Evolutionary conservation across 2,888 invertebrate species (phyloP).

Genomic region (Drosophila niveifrons): DNA sequence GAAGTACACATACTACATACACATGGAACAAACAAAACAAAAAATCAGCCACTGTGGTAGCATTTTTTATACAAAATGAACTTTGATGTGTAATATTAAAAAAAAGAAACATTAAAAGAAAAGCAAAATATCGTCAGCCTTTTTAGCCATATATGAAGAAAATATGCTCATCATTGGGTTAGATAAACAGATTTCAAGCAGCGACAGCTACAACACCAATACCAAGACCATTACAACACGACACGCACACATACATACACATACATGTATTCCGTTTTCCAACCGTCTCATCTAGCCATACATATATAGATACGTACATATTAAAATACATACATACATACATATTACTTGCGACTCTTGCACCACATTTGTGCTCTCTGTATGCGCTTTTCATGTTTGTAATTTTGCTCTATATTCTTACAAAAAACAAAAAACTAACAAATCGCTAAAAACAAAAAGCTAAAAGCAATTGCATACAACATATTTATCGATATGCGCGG

Average conservation of each 20-base stretch:
- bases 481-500: conserved; percentile 52
- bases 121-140: conserved; percentile 34
- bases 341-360: conserved; percentile 42
- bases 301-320: conserved; percentile 49
- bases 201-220: conserved; percentile 12
- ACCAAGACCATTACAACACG: conserved; percentile 20
- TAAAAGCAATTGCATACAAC: conserved; percentile 24
- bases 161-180: conserved; percentile 53
- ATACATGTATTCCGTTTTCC: conserved; percentile 48
- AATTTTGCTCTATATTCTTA: conserved; percentile 66
- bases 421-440: conserved; percentile 15
- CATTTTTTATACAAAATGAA: conserved; percentile 59
- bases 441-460: conserved; percentile 28
- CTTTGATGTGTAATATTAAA: conserved; percentile 45
- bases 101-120: conserved; percentile 21
- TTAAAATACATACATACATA: conserved; percentile 32
- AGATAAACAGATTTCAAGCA: conserved; percentile 29
- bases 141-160: conserved; percentile 58
- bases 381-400: conserved; percentile 71
- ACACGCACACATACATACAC: conserved; percentile 18
- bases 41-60: conserved; percentile 34
- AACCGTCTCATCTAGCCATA: conserved; percentile 68
- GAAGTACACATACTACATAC: conserved; percentile 36
- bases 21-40: conserved; percentile 24
- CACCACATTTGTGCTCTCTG: conserved; percentile 63